Conservation (phyloP, 1,140 invertebrate genomes). For the Bradysia coprophila region DNA sequence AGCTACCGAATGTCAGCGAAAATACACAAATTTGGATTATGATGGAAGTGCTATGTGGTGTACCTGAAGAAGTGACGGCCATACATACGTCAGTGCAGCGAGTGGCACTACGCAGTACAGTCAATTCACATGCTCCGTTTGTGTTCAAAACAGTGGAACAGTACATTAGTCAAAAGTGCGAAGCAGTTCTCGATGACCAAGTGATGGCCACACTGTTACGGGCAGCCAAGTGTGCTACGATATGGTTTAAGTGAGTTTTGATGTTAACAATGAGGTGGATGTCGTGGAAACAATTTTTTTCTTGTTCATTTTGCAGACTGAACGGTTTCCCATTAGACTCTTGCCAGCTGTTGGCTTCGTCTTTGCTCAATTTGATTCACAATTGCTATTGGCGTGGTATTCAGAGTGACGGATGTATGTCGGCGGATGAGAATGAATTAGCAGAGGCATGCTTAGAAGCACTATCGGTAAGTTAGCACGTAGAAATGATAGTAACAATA, state of each 20-base stretch:
- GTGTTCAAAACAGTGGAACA: conserved; percentile 16
- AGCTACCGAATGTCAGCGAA: conserved; percentile 30
- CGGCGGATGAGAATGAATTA: conserved; percentile 30
- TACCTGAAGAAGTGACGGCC: conserved; percentile 58
- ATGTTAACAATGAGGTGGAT: neutral
- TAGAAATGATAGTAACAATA: too few species aligned
- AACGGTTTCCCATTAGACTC: conserved; percentile 26
- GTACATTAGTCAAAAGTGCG: conserved; percentile 15
- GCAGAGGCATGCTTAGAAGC: conserved; percentile 41
- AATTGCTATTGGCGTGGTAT: conserved; percentile 22
- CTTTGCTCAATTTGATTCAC: conserved; percentile 18
- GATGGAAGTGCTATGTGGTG: conserved; percentile 52
- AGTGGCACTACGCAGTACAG: conserved; percentile 12
- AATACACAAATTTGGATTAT: conserved; percentile 37
- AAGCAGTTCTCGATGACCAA: conserved; percentile 12
- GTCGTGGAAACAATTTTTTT: neutral
- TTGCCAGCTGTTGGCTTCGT: conserved; percentile 16
- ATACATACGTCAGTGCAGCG: conserved; percentile 20
- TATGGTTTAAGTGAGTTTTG: conserved; percentile 37
- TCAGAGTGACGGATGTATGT: conserved; percentile 24
- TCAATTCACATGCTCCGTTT: conserved; percentile 14
- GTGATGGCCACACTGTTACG: conserved; percentile 26
- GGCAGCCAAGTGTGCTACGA: conserved; percentile 36
- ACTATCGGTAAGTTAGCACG: conserved; percentile 21
- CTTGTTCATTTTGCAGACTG: conserved; percentile 7